Base-by-base conservation (phyloP, 2,888 invertebrate species). In the Hedychridium roseum region DNA sequence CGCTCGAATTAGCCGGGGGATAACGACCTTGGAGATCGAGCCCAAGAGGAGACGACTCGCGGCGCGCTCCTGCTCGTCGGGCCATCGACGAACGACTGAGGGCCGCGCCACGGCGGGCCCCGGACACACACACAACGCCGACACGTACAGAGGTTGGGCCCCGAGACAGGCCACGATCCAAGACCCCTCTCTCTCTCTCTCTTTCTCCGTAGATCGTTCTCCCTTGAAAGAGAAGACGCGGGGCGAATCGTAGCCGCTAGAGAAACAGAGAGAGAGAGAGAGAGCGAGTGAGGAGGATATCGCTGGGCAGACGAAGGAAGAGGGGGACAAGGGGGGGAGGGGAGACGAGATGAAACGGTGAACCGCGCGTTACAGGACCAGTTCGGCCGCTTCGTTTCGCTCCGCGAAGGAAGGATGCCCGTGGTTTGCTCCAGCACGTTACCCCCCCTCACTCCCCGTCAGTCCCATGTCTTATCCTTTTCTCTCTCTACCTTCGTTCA, bases 51-150 rank as follows among this genome's bases (percentile, higher is more conserved):
- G 54, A 54, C 53, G 56, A 58, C 46, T 48, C 45, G 53, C 35
- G n/a, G 43, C 43, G 52, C 58, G 68, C 60, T 68, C 73, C 64
- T 66, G 62, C 71, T 69, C 70, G 66, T 65, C 68, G 70, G 69
- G 68, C 70, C 70, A 68, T 66, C 74, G 68, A 70, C 72, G 73
- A 69, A 65, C 74, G 72, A 77, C 76, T 76, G 76, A 74, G 71
- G 71, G 67, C 66, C 63, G 68, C 66, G 62, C 61, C 60, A 45
- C 62, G 60, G 51, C 66, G 65, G 62, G 65, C 67, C 60, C 59
- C 65, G 62, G 66, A 64, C n/a, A n/a, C n/a, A n/a, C n/a, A n/a
- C n/a, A n/a, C n/a, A n/a, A n/a, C n/a, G n/a, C n/a, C n/a, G n/a
- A n/a, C n/a, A n/a, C n/a, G n/a, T n/a, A 62, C 62, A 45, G 59